Evolutionary conservation across 2,113 vertebrate species (phyloP).

Genomic region (Macrotus californicus): DNA sequence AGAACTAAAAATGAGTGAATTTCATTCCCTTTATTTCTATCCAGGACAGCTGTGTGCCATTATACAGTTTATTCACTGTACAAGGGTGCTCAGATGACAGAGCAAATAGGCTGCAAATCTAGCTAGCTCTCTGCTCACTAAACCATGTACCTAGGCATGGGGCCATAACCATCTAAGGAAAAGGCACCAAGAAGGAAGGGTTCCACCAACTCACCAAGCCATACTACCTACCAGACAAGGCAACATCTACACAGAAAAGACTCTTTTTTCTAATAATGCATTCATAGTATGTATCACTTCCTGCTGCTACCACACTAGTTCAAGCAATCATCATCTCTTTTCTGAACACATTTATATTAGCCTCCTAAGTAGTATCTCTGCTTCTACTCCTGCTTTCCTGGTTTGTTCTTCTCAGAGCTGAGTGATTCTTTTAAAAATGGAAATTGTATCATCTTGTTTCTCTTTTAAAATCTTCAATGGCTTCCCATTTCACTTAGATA

Average conservation of each 20-base stretch:
- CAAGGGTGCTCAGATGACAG: not conserved
- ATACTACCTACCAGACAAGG: not conserved
- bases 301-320: not conserved
- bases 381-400: not conserved
- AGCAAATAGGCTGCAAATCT: not conserved
- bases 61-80: not conserved
- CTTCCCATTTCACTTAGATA: slow-evolving; percentile 13
- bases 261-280: not conserved
- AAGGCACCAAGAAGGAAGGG: not conserved
- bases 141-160: not conserved
- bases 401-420: not conserved
- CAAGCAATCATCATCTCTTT: not conserved
- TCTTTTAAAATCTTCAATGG: not conserved
- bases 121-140: not conserved
- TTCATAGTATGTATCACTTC: not conserved
- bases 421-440: not conserved
- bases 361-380: not conserved
- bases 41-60: not conserved
- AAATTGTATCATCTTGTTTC: not conserved
- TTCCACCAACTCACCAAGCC: not conserved
- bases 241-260: not conserved
- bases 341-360: not conserved
- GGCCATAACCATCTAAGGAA: not conserved
- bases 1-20: not conserved
- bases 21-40: not conserved